Conservation (phyloP, 2,888 invertebrate species). For the Coelogynopora nodosa region DNA sequence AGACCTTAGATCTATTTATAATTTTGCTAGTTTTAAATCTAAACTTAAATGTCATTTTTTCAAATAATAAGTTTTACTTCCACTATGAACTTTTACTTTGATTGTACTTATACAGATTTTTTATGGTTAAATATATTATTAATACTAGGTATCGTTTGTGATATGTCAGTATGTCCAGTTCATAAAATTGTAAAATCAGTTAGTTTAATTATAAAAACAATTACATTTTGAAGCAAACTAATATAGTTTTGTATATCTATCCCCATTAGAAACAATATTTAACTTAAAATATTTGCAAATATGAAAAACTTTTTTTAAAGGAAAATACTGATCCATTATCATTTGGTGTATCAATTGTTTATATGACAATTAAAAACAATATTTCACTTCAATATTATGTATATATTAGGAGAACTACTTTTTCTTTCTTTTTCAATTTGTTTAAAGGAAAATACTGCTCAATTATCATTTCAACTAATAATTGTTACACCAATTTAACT, state of each 20-base stretch:
- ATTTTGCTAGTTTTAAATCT: no score
- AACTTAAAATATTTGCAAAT: background rate
- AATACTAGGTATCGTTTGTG: background rate
- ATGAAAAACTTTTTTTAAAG: no score
- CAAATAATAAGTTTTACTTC: no score
- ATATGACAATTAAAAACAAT: background rate
- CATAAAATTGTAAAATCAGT: background rate
- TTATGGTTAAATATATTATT: no score
- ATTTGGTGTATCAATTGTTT: background rate
- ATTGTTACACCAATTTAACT: background rate
- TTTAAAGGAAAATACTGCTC: background rate
- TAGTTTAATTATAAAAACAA: no score
- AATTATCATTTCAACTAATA: background rate
- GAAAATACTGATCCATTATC: background rate
- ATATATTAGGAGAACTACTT: background rate
- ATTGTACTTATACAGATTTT: no score
- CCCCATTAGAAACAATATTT: background rate
- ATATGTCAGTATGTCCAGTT: background rate
- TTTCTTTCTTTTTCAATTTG: background rate
- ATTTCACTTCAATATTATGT: background rate
- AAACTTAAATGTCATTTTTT: no score
- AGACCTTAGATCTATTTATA: no score
- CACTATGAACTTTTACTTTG: no score
- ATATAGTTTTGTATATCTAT: background rate
- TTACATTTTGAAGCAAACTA: no score